Percentiles rank a stretch among this genome's conserved stretches.
These are phyloP conservation scores for Liolophura sinensis DNA, from an alignment of 1,140 invertebrate species.

Conservation along the genomic window DNA sequence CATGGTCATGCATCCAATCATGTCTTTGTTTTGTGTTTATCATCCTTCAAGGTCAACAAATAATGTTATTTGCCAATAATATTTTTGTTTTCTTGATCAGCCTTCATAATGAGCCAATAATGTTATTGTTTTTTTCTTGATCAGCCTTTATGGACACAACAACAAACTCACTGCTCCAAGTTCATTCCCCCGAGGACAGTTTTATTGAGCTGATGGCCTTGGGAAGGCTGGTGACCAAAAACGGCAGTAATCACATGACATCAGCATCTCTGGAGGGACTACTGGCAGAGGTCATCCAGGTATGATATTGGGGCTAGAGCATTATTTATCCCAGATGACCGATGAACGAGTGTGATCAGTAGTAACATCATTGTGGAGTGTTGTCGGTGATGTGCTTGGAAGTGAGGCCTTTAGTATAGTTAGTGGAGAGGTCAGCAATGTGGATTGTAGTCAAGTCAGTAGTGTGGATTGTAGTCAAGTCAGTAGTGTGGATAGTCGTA, in stretches of 20 bases:
- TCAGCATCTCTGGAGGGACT: constrained; percentile 55
- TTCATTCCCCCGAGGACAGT: constrained; percentile 53
- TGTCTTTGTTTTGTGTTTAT: too few species aligned
- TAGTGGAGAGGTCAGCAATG: too few species aligned
- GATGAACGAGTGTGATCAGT: background rate
- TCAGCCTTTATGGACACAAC: constrained; percentile 45
- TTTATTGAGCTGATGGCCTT: constrained; percentile 57
- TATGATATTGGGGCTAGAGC: constrained; percentile 11
- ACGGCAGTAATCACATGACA: constrained; percentile 41
- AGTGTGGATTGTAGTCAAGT: too few species aligned
- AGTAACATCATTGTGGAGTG: background rate
- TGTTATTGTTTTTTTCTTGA: constrained; percentile 10
- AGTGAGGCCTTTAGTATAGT: too few species aligned
- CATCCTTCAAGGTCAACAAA: too few species aligned
- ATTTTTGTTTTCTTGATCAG: background rate
- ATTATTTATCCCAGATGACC: too few species aligned
- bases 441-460: too few species aligned
- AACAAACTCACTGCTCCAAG: constrained; percentile 41
- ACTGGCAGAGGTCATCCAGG: constrained; percentile 51
- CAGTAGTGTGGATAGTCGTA: too few species aligned
- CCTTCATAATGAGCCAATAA: too few species aligned
- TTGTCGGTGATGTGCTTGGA: too few species aligned
- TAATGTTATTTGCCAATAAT: too few species aligned
- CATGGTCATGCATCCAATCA: too few species aligned
- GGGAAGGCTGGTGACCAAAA: constrained; percentile 46